Evolutionary conservation across 2,797 vertebrate species (phyloP).

Genomic region (Myripristis murdjan): DNA sequence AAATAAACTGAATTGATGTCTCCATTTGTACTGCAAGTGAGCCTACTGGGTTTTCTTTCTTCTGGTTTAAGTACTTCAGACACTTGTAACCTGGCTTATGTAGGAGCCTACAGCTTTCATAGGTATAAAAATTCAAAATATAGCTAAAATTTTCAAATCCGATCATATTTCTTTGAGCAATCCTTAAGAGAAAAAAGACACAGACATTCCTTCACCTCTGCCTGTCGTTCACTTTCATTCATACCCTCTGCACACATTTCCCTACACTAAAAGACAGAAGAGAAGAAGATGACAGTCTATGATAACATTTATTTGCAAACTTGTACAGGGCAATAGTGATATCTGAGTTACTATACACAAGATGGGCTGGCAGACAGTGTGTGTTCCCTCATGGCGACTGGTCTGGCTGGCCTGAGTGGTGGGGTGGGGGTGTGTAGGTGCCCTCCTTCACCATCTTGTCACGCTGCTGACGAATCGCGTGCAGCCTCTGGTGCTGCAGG

Average conservation of each 20-base stretch:
- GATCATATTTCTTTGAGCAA: no score
- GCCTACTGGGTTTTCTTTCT: no score
- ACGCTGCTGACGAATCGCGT: conserved; percentile 84
- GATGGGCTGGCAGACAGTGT: neutral
- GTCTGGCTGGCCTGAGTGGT: conserved; percentile 82
- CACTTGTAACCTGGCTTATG: no score
- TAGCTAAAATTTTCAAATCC: no score
- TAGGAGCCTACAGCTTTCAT: no score
- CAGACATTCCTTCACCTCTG: no score
- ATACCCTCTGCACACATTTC: neutral
- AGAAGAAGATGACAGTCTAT: neutral
- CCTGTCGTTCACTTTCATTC: no score
- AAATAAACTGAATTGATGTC: no score
- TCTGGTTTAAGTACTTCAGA: no score
- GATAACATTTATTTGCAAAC: conserved; percentile 80
- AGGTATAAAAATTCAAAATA: no score
- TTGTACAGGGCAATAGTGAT: conserved; percentile 56
- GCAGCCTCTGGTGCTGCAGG: conserved; percentile 82
- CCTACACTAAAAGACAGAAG: neutral
- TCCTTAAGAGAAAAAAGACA: no score
- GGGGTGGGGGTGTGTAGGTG: conserved; percentile 85
- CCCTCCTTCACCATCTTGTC: conserved; percentile 92
- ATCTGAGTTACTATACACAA: conserved; percentile 69
- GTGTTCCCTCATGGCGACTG: conserved; percentile 71
- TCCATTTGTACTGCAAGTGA: no score